These are phyloP conservation scores for Chlorospingus semifuscus DNA, from an alignment of 2,797 vertebrate genomes.

Conservation along the genomic window DNA sequence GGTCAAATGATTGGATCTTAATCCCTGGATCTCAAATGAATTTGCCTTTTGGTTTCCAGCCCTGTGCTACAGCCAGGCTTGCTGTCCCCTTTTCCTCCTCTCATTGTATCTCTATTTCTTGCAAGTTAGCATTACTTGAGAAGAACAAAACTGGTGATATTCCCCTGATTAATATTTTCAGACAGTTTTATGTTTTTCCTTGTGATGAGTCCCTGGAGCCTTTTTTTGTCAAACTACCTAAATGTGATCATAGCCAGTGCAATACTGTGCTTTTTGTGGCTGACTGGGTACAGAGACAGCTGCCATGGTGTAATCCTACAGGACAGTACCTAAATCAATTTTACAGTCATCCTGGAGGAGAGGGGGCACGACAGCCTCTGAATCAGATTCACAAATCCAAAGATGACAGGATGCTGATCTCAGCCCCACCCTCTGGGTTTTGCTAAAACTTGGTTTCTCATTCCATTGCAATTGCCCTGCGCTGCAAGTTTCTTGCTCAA, in stretches of 20 bases:
- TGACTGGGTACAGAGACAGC: not conserved
- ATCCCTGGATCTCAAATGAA: constrained; percentile 19
- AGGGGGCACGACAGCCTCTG: not conserved
- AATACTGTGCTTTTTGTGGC: not conserved
- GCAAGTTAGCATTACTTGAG: not conserved
- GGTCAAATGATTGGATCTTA: constrained; percentile 36
- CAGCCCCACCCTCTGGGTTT: not conserved
- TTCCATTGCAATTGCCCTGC: not conserved
- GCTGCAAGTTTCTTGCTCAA: not conserved
- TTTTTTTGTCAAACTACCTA: not conserved
- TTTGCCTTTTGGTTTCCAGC: constrained; percentile 11
- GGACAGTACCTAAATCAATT: not conserved
- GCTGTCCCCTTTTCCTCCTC: not conserved
- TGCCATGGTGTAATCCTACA: not conserved
- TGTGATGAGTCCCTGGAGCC: not conserved
- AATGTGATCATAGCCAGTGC: not conserved
- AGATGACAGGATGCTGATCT: not conserved
- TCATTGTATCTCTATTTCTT: not conserved
- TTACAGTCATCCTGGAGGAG: not conserved
- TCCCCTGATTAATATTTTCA: not conserved
- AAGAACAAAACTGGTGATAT: not conserved
- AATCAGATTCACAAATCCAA: not conserved
- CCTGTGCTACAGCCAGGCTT: not conserved
- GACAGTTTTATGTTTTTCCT: not conserved
- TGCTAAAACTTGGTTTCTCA: not conserved